Conservation (phyloP, 2,797 vertebrate genomes). For the Mionectes olivaceus region DNA sequence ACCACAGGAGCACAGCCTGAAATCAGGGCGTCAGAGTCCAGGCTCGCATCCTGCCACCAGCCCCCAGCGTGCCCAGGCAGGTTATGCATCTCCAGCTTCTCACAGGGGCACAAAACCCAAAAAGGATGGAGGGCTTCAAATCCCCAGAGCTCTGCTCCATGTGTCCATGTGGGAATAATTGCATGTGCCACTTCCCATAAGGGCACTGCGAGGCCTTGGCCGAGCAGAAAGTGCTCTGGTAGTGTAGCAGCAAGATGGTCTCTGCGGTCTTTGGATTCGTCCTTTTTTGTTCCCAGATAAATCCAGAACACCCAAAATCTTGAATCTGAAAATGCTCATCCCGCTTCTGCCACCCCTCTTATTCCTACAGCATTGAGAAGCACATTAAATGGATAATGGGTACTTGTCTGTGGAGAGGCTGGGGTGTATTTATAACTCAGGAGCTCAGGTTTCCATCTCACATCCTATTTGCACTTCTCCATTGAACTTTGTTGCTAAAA, state of each 20-base stretch:
- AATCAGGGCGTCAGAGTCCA: rapidly evolving
- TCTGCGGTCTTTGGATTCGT: neutral
- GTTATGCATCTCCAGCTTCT: neutral
- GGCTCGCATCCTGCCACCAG: neutral
- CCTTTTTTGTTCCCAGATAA: neutral
- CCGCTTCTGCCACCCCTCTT: neutral
- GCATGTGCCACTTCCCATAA: neutral
- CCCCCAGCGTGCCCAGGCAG: neutral
- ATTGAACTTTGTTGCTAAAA: neutral
- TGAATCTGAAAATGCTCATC: neutral
- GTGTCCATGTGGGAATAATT: neutral
- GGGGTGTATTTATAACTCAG: neutral
- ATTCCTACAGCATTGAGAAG: neutral
- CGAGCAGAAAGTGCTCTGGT: neutral
- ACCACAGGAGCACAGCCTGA: rapidly evolving
- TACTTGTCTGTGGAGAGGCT: neutral
- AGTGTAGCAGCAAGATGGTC: rapidly evolving
- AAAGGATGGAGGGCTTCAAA: rapidly evolving
- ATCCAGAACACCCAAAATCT: neutral
- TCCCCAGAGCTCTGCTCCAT: neutral
- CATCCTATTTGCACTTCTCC: neutral
- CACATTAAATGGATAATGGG: neutral
- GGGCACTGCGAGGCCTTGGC: neutral
- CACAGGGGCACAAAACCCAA: neutral
- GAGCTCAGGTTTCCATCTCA: neutral